Conservation (phyloP, 1,140 invertebrate genomes). For the Euura saliciscinereae region DNA sequence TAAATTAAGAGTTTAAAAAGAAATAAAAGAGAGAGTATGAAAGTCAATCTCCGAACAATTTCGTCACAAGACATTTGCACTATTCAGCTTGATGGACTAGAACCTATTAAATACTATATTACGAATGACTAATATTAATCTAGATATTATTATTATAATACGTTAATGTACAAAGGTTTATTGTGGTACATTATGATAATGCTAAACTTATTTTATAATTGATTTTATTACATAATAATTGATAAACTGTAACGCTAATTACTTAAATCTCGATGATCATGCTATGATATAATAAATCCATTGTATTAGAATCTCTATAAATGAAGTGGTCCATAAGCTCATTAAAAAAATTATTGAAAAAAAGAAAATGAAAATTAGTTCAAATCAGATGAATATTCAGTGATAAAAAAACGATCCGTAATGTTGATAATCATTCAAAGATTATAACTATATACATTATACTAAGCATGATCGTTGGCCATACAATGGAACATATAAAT, state of each 20-base stretch:
- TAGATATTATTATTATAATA: slow-evolving; percentile 22
- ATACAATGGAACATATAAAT: slow-evolving; percentile 57
- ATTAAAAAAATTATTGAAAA: slow-evolving; percentile 11
- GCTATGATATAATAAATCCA: slow-evolving; percentile 22
- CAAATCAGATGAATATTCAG: slow-evolving; percentile 19
- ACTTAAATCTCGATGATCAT: slow-evolving; percentile 47
- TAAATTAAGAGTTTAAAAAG: neutral
- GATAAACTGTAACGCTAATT: slow-evolving; percentile 25
- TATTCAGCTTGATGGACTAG: slow-evolving; percentile 27
- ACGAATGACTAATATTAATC: slow-evolving; percentile 24
- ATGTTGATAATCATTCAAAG: slow-evolving; percentile 26
- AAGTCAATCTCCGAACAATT: neutral
- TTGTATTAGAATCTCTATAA: slow-evolving; percentile 19
- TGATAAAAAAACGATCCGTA: slow-evolving; percentile 28
- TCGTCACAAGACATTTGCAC: slow-evolving; percentile 16
- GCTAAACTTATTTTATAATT: slow-evolving; percentile 42
- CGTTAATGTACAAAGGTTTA: slow-evolving; percentile 52
- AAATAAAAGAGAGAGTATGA: neutral
- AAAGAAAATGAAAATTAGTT: slow-evolving; percentile 20
- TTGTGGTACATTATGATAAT: slow-evolving; percentile 45
- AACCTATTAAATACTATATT: slow-evolving; percentile 23
- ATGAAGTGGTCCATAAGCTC: slow-evolving; percentile 14
- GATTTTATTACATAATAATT: slow-evolving; percentile 28
- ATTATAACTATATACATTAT: slow-evolving; percentile 35
- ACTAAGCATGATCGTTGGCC: slow-evolving; percentile 57